Base-by-base conservation (phyloP, 2,797 vertebrate species). In the Sebastes paucispinis region DNA sequence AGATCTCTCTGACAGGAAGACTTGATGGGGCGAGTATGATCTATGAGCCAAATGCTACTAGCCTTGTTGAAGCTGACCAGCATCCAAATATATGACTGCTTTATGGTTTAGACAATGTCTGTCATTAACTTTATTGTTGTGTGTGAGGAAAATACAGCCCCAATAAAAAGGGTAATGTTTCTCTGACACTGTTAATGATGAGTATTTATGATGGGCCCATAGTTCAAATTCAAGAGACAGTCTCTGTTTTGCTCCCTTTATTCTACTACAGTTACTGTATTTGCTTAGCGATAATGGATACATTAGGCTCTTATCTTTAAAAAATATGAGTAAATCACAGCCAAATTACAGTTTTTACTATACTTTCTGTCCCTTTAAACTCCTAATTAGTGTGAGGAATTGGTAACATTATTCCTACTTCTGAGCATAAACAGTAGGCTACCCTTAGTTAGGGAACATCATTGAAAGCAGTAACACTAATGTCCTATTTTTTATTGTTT, bases 51-150 rank as follows among this genome's bases (percentile, higher is more conserved):
- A 85, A 91, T 88, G 90, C 85, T 89, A 81, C 71, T 78, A 87
- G 87, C 88, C 90, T 88, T 88, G 84, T 87, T 93, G 93, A 93
- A 89, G 85, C 91, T 90, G 89, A 92, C 88, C 90, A 89, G 79
- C 91, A 89, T 90, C 86, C 87, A 87, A 93, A 95, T 95, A 95
- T 94, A 95, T 89, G 92, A 93, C 91, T 92, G 87, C 89, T 95
- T 96, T 95, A 95, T 93, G 92, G 89, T 85, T 90, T 88, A 90
- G 90, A 95, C 94, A 93, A 93, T 95, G 93, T 94, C 92, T 91
- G 92, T 94, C 94, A 96, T 96, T 95, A 95, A 94, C 90, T 94
- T 95, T 95, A 95, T 93, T 92, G 92, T 91, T 82, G 91, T 90
- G 84, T 89, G 83, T 89, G 91, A 93, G 87, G 91, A 92, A 95